Evolutionary conservation across 2,113 vertebrate genomes (phyloP), one percentile per base, ranked within the genome.

Genomic region (Paralichthys olivaceus): DNA sequence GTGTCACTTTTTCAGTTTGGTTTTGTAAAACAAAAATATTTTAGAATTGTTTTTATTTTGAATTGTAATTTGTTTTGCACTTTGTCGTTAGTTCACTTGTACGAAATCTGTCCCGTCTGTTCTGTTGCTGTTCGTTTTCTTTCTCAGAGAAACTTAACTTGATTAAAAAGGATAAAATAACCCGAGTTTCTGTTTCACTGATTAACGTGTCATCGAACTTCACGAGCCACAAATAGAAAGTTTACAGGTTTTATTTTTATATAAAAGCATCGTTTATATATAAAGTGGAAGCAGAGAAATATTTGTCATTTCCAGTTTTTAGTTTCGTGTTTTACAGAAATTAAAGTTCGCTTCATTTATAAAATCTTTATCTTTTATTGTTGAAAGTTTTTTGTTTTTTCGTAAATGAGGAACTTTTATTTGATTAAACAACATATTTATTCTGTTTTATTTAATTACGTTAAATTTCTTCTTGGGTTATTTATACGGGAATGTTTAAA

Each of bases 31-130:
- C 13, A 55, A 77, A 15, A 58, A n/a, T 0, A 53, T 66, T 79
- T 69, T 72, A 56, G 62, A 64, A 67, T 53, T 56, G 1, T 47
- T 57, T 66, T 47, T 47, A 19, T 47, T 78, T 65, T 5, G 23
- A 84, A 72, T 77, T 79, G 55, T 12, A 20, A 20, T 57, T 74
- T 72, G 51, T 87, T 90, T 91, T 89, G 88, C 91, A 93, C 93
- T 90, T 86, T 87, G 86, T 90, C 67, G 72, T 80, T 87, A 88
- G 87, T 84, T 90, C 79, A 89, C 83, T 9, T 75, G 80, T 92
- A 83, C 43, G 75, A 79, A 83, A 60, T 87, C 77, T 88, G 88
- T 91, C 77, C 61, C 4, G 85, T 91, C 68, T 86, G 82, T 89
- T 91, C 60, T 28, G 72, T 87, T 88, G 66, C 80, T 75, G 78